Evolutionary conservation across 2,797 vertebrate genomes (phyloP), one percentile per base, ranked within the genome.

Genomic region (Paramormyrops hopkinsi): DNA sequence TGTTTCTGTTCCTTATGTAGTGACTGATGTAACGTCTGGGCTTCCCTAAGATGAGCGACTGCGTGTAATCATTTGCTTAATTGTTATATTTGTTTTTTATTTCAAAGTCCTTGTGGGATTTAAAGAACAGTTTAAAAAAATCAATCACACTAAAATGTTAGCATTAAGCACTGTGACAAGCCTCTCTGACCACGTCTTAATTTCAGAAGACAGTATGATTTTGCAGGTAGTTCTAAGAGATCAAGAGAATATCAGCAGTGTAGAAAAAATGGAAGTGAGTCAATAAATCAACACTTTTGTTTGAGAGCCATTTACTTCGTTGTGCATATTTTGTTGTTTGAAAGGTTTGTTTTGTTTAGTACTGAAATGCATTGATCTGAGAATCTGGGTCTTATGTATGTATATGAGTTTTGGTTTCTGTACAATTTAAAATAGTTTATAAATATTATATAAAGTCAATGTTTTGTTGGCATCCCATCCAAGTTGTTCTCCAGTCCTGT

Each of bases 281-380:
- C 76, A 82, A n/a, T 79, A 79, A n/a, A 82, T 82, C 76, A 82
- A 11, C 41, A 82, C 76, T 46, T 82, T 82, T 76, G 69, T 41
- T 76, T 76, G 69, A 82, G 5, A 46, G 41, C 76, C 76, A n/a
- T 82, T 37, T 46, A 46, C 76, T 82, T 17, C 1, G 41, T 82
- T 82, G 37, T 46, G 19, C 76, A 11, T 82, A n/a, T 46, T 82
- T 46, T 82, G 17, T 82, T 3, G 17, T 44, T 76, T 82, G 41
- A 17, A 17, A 79, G 41, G 37, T 79, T 73, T 73, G 29, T 33
- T 33, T 37, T 73, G 65, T 73, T 82, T 82, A 82, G 76, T 82
- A 82, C 17, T 46, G 44, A 82, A 46, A 82, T 46, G 37, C 33
- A 19, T n/a, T 79, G 73, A 44, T 79, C 73, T 76, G 14, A 14